These are phyloP conservation scores for Erythrolamprus reginae DNA, from an alignment of 2,113 vertebrate genomes.

Conservation along the genomic window DNA sequence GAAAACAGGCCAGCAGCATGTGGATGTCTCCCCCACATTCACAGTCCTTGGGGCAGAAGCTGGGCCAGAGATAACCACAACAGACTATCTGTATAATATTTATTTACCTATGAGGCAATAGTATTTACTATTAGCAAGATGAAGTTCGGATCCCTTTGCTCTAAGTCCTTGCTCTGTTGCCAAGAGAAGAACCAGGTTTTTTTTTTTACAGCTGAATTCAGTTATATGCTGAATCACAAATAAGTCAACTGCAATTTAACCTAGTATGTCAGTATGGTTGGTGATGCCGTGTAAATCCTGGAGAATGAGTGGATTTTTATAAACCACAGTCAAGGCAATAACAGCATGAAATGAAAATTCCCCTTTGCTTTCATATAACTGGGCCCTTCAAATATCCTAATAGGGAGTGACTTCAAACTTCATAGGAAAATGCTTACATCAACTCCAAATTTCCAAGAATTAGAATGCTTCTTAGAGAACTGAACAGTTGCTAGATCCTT, in stretches of 20 bases:
- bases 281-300: background rate
- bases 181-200: background rate
- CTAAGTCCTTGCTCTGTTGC: background rate
- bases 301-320: background rate
- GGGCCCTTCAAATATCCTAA: background rate
- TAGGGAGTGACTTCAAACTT: background rate
- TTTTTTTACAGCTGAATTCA: background rate
- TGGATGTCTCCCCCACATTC: too few species aligned
- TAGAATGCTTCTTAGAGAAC: background rate
- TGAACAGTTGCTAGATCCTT: background rate
- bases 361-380: background rate
- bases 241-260: background rate
- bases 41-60: too few species aligned
- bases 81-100: background rate
- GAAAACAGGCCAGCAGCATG: too few species aligned
- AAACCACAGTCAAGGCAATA: background rate
- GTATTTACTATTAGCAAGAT: background rate
- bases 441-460: background rate
- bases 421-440: background rate
- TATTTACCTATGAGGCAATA: background rate
- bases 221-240: background rate
- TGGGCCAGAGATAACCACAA: too few species aligned
- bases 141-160: background rate
- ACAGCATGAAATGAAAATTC: background rate
- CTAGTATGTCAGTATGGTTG: background rate